Percentiles rank a stretch among this genome's conserved stretches.
These are phyloP conservation scores for Lasioglossum malachurum DNA, from an alignment of 2,888 invertebrate genomes.

Conservation along the genomic window DNA sequence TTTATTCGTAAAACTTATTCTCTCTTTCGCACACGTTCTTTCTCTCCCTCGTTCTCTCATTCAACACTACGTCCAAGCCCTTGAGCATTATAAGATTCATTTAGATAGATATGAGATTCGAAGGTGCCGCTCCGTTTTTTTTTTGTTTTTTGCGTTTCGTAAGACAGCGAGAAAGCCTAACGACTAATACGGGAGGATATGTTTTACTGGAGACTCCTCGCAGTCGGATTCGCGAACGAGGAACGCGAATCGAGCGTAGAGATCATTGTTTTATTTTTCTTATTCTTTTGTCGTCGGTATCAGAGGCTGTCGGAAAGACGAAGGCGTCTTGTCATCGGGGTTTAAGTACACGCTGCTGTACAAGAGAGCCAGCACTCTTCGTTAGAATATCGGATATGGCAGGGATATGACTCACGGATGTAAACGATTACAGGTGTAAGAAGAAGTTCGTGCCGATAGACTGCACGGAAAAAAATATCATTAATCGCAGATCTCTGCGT, in stretches of 20 bases:
- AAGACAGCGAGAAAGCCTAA: conserved; percentile 27
- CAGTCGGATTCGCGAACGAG: no score
- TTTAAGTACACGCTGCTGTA: conserved; percentile 60
- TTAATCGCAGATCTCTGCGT: conserved; percentile 4
- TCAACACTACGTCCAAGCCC: conserved; percentile 74
- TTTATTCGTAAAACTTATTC: conserved; percentile 54
- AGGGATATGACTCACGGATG: conserved; percentile 76
- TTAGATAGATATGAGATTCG: conserved; percentile 50
- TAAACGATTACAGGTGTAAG: conserved; percentile 53
- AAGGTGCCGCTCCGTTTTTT: conserved; percentile 38
- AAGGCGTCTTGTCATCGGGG: neutral
- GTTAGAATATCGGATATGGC: conserved; percentile 74
- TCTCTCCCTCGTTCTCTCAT: conserved; percentile 4
- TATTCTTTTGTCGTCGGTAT: neutral
- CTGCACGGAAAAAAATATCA: conserved; percentile 62
- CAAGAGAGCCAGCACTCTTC: conserved; percentile 41
- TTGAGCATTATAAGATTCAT: conserved; percentile 76
- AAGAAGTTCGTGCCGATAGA: conserved; percentile 44
- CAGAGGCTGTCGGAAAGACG: neutral
- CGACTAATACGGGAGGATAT: conserved; percentile 42
- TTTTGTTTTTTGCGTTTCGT: conserved; percentile 32
- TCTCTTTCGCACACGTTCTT: neutral
- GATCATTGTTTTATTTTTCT: neutral
- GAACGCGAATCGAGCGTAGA: neutral
- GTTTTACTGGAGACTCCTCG: conserved; percentile 26